phyloP scores from a whole-genome alignment of 2,113 vertebrate species.

The Dipodomys ordii region DNA sequence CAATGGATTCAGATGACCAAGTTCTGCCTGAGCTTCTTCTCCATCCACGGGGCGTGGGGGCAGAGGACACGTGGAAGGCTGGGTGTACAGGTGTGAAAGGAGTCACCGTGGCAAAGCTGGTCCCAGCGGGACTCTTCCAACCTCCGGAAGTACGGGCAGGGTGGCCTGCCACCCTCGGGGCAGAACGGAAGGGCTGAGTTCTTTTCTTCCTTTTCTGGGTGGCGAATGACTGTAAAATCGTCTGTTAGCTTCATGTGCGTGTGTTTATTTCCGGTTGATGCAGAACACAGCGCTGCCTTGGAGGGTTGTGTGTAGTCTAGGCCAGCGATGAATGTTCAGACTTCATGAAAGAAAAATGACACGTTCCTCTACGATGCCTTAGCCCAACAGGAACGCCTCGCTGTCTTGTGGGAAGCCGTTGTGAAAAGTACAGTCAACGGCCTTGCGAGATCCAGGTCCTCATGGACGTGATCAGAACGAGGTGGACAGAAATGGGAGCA shows the following conservation, averaged over 20 bases:
- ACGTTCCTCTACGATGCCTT: neutral
- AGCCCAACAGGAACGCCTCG: too few species aligned
- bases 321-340: neutral
- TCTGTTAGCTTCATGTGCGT: neutral
- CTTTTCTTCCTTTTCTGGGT: neutral
- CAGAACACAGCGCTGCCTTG: neutral
- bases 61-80: neutral
- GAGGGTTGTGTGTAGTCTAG: neutral
- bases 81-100: neutral
- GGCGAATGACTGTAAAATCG: neutral
- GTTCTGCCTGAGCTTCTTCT: neutral
- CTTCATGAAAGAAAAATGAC: neutral
- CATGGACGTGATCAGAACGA: neutral
- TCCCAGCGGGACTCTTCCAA: neutral
- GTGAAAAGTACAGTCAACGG: neutral
- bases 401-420: neutral
- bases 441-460: neutral
- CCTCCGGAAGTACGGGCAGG: neutral
- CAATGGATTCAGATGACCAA: constrained; percentile 49
- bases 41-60: neutral
- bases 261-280: constrained; percentile 25
- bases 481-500: neutral
- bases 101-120: neutral
- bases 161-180: accelerated
- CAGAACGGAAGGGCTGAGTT: neutral